Conservation (phyloP, 2,797 vertebrate genomes). For the Sebastes itinus region DNA sequence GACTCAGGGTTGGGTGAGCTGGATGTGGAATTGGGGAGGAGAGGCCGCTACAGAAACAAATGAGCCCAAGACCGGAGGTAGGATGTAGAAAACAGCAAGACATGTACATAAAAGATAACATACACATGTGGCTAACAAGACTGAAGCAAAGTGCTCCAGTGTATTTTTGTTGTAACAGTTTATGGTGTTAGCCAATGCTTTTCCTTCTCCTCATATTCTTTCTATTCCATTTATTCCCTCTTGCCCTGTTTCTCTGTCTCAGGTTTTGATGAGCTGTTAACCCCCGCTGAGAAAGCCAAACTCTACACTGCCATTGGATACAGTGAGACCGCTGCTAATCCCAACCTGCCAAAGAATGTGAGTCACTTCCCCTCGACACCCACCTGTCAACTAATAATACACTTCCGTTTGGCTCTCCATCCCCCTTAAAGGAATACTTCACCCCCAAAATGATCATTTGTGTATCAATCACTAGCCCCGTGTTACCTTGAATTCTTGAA, state of each 20-base stretch:
- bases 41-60: conserved; percentile 69
- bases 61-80: conserved; percentile 89
- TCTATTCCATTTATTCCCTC: neutral
- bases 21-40: conserved; percentile 93
- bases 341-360: conserved; percentile 95
- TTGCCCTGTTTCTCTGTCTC: neutral
- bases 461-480: neutral
- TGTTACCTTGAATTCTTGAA: neutral
- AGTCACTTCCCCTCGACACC: conserved; percentile 54
- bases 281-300: conserved; percentile 90
- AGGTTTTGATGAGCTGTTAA: conserved; percentile 93
- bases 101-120: neutral
- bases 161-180: neutral
- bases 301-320: conserved; percentile 98
- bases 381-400: neutral
- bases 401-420: neutral
- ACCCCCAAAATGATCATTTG: neutral
- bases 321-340: conserved; percentile 92
- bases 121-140: neutral
- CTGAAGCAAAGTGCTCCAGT: neutral
- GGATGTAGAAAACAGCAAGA: neutral
- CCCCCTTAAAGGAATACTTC: neutral
- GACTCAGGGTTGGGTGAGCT: conserved; percentile 91
- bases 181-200: neutral
- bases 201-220: neutral